Evolutionary conservation across 2,888 invertebrate genomes (phyloP), one percentile per base, ranked within the genome.

Genomic region (Mactromeris polynyma): DNA sequence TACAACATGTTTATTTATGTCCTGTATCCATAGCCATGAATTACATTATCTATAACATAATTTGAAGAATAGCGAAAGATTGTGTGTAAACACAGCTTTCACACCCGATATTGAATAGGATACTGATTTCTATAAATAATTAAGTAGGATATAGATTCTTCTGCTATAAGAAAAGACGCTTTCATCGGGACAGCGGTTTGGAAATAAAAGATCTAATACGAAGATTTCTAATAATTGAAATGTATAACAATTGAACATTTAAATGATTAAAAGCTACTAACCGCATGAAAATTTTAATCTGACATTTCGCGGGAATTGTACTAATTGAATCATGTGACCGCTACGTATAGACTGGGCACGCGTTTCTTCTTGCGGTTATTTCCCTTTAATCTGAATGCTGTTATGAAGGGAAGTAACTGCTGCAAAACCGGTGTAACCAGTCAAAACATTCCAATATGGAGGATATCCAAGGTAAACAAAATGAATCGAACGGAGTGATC

Each of bases 391-490:
- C 58, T 21, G 26, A 21, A 6, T 58, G 26, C 26, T n/a, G 0
- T 26, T 7, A 9, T 6, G 0, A 64, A 64, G 58, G 58, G 58
- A 64, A n/a, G 26, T n/a, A 64, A 64, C 58, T 64, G 26, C 58
- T 64, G 26, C 4, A n/a, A 64, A 73, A 77, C 26, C n/a, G 7
- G n/a, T 19, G 6, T 33, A 81, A 81, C 81, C 85, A 77, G 87
- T 88, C 87, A 38, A 80, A 11, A 80, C 40, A 88, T 73, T 84
- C 84, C 92, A 92, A 92, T 54, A 92, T 92, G 92, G 92, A 87
- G 89, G 90, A 92, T 92, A 92, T 90, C 92, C 89, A 93, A 92
- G 91, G 93, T 92, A 93, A 93, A 93, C 92, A 92, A 91, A 90
- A n/a, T 79, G 81, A 21, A 54, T 38, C 33, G 40, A 31, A 46